These are phyloP conservation scores for Erpobdella octoculata DNA, from an alignment of 2,888 invertebrate species.

Conservation along the genomic window DNA sequence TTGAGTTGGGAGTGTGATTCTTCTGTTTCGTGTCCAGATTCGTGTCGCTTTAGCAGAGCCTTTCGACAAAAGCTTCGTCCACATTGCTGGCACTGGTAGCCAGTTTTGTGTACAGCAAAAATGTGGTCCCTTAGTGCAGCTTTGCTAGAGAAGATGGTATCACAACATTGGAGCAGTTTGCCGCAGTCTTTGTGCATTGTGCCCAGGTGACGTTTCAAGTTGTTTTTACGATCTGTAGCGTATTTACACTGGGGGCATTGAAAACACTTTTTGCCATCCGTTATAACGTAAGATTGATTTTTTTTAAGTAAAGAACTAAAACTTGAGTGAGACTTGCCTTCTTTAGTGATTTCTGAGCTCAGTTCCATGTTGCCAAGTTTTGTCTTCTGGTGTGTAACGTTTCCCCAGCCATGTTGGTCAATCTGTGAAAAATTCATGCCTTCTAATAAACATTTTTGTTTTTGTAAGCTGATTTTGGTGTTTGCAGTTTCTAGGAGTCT, in stretches of 20 bases:
- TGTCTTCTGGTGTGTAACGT: no score
- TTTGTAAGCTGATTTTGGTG: no score
- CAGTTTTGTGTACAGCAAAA: constrained; percentile 48
- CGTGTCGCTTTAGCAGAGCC: constrained; percentile 31
- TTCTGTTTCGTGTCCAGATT: constrained; percentile 27
- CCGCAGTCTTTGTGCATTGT: constrained; percentile 50
- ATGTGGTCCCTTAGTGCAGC: constrained; percentile 51
- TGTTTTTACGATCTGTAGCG: constrained; percentile 49
- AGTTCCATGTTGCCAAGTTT: no score
- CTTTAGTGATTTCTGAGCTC: no score
- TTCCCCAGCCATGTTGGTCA: no score
- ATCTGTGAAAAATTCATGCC: no score
- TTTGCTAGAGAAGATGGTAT: constrained; percentile 48
- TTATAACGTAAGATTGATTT: background rate
- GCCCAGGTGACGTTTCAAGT: constrained; percentile 51
- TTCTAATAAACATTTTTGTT: no score
- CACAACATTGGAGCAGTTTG: constrained; percentile 49
- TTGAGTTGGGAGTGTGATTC: no score
- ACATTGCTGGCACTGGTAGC: constrained; percentile 47
- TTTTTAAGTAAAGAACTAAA: background rate
- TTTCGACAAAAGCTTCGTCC: constrained; percentile 32
- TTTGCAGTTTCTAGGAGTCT: no score
- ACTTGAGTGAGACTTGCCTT: no score
- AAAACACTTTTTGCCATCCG: constrained; percentile 36
- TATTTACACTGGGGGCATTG: constrained; percentile 47